These are phyloP conservation scores for Macrotrachela quadricornifera DNA, from an alignment of 1,140 invertebrate genomes.

Conservation along the genomic window DNA sequence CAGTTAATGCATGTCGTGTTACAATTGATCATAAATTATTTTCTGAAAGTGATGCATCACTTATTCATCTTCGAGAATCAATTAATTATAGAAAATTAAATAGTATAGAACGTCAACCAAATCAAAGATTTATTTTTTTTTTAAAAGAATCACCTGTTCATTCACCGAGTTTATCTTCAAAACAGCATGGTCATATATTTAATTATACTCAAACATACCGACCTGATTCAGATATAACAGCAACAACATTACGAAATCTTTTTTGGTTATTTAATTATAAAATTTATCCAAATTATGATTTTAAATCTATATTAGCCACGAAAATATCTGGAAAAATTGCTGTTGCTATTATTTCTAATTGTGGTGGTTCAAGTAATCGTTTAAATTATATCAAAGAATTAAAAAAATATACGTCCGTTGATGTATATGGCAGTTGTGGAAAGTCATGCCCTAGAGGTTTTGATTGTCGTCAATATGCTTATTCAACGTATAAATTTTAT, in stretches of 20 bases:
- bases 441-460: background rate
- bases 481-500: constrained; percentile 16
- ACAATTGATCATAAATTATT: too few relatives aligned
- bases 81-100: too few relatives aligned
- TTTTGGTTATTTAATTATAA: background rate
- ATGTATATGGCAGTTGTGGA: constrained; percentile 14
- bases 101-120: background rate
- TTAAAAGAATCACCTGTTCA: constrained; percentile 5
- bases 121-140: constrained; percentile 1
- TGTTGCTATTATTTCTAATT: constrained; percentile 8
- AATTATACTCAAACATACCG: constrained; percentile 16
- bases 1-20: too few relatives aligned
- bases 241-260: background rate
- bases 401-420: constrained; percentile 10
- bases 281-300: background rate
- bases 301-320: background rate
- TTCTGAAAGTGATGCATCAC: too few relatives aligned
- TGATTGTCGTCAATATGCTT: constrained; percentile 5
- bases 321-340: background rate
- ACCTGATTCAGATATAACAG: constrained; percentile 13
- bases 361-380: constrained; percentile 8
- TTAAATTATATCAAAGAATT: constrained; percentile 10
- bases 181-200: constrained; percentile 11
- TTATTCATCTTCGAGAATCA: too few relatives aligned
- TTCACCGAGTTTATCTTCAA: background rate